Evolutionary conservation across 2,113 vertebrate species (phyloP).

Genomic region (Sialia sialis): DNA sequence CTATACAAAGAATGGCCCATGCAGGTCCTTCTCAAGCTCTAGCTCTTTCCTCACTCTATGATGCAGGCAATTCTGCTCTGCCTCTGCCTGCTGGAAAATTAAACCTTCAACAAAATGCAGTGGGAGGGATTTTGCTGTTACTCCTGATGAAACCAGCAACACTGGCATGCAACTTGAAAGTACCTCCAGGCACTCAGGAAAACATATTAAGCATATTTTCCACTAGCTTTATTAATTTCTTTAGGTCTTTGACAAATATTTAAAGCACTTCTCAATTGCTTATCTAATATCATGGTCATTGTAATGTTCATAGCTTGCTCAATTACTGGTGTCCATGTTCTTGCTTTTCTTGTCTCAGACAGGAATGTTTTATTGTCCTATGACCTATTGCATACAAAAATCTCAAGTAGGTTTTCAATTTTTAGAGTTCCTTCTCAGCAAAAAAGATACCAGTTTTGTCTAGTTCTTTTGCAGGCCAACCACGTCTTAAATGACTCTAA

Average conservation of each 20-base stretch:
- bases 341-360: neutral
- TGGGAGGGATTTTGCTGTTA: neutral
- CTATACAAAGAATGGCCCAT: neutral
- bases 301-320: neutral
- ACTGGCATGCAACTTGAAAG: neutral
- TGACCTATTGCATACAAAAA: neutral
- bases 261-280: neutral
- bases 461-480: neutral
- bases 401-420: neutral
- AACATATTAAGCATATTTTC: neutral
- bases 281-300: neutral
- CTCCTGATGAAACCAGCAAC: neutral
- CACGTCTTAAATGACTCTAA: neutral
- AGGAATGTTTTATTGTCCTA: neutral
- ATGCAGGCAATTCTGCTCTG: neutral
- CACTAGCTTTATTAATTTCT: neutral
- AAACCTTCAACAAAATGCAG: neutral
- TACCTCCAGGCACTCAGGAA: neutral
- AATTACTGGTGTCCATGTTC: neutral
- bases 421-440: neutral
- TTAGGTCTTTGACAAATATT: neutral
- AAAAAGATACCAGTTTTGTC: neutral
- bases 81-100: neutral
- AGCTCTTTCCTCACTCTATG: accelerated
- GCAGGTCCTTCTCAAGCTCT: neutral